Percentiles rank a stretch among this genome's conserved stretches.
Evolutionary conservation across 1,140 invertebrate species (phyloP).

Genomic region (Semibalanus balanoides): DNA sequence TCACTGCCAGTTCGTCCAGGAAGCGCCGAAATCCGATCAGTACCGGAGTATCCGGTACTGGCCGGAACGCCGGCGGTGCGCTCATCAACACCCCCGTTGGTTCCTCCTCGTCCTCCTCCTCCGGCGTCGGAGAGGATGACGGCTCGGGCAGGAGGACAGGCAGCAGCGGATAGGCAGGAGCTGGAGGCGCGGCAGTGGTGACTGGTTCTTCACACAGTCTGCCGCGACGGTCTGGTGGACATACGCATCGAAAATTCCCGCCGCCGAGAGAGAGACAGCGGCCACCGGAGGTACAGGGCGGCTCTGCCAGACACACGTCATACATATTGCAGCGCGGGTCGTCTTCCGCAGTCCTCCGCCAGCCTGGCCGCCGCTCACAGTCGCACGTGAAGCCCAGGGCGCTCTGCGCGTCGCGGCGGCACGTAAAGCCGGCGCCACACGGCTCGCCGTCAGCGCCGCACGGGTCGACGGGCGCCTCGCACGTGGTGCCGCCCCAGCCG

Average conservation of each 20-base stretch:
- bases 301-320: not conserved
- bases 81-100: not conserved
- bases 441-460: not conserved
- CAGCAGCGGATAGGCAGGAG: too few species aligned
- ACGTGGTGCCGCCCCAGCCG: conserved; percentile 2
- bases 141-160: not conserved
- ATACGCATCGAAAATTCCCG: not conserved
- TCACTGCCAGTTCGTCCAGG: not conserved
- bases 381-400: not conserved
- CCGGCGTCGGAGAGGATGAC: too few species aligned
- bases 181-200: not conserved
- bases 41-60: not conserved
- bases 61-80: not conserved
- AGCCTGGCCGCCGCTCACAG: conserved; percentile 2
- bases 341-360: not conserved
- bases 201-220: not conserved
- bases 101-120: not conserved
- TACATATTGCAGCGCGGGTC: not conserved
- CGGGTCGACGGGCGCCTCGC: not conserved
- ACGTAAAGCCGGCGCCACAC: not conserved
- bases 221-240: not conserved
- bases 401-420: not conserved
- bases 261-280: not conserved
- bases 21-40: not conserved
- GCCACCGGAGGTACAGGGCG: not conserved